phyloP scores from a whole-genome alignment of 2,797 vertebrate genomes.

The Anniella stebbinsi region DNA sequence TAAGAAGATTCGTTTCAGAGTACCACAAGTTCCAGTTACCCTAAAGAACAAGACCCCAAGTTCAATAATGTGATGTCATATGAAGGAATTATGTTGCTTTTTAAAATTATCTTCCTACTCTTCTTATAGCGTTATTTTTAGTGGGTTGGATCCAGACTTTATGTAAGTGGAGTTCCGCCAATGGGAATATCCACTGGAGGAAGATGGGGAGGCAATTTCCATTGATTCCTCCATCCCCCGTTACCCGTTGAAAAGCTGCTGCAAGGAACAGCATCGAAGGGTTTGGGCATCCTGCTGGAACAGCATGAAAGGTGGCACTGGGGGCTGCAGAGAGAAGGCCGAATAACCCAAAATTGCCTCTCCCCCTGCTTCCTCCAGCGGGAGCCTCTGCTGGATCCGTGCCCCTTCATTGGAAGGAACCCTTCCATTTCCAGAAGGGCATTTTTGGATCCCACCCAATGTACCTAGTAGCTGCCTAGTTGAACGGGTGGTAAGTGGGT shows the following conservation, averaged over 20 bases:
- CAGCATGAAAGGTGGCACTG: neutral
- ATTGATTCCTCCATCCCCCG: neutral
- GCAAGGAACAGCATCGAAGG: neutral
- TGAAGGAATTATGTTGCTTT: neutral
- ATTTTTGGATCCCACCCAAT: constrained; percentile 1
- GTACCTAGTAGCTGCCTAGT: neutral
- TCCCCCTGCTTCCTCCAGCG: neutral
- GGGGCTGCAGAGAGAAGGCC: neutral
- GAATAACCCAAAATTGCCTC: neutral
- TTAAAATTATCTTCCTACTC: neutral
- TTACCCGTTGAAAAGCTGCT: neutral
- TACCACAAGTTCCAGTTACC: neutral
- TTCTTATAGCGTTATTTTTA: neutral
- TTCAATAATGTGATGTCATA: neutral
- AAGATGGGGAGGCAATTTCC: neutral
- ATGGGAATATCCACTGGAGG: neutral
- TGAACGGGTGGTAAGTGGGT: neutral
- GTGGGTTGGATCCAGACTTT: neutral
- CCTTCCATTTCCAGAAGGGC: no score
- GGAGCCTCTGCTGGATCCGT: neutral
- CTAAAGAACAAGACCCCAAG: neutral
- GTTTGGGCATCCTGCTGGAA: no score
- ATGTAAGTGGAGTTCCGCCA: neutral
- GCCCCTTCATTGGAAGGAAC: neutral
- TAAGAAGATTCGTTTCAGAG: neutral